Evolutionary conservation across 2,113 vertebrate genomes (phyloP), one percentile per base, ranked within the genome.

Genomic region (Equus przewalskii): DNA sequence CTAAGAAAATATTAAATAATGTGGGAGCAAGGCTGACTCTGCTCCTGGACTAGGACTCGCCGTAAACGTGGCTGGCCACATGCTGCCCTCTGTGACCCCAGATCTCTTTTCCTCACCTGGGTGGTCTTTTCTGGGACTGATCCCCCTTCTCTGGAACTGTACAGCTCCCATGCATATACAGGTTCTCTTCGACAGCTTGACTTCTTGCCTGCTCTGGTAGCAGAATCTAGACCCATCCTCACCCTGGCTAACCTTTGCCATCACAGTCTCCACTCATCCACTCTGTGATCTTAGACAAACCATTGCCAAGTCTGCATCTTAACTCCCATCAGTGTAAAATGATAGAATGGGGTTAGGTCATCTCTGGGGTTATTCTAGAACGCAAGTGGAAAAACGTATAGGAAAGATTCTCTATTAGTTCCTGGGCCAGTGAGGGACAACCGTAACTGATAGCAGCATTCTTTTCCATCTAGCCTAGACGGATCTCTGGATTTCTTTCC

Each of bases 161-260:
- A 6, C 4, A 0, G 1, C 12, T 51, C 36, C 22, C 1, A 1
- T 7, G 7, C 18, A 46, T 0, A 5, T 3, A 11, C 1, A 16
- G 0, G 0, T 73, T 11, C 33, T 7, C 15, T 14, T 46, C 9
- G 6, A 15, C 4, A 1, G 3, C 26, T 54, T 24, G 49, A 0
- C 22, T 6, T 26, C 58, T 28, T 33, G 6, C 2, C 7, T 19
- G 0, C 46, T 12, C n/a, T n/a, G 41, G 49, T 58, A 16, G 16
- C 1, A 8, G 18, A 14, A 1, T n/a, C 46, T 18, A 5, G 1
- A 21, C 7, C 6, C 1, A 0, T 41, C 62, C 87, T 56, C 21
- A 44, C 19, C 21, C 4, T 13, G 4, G 18, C 15, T n/a, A 11
- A 7, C 36, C 13, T 1, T 76, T 1, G 24, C 28, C 6, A 8